Evolutionary conservation across 2,888 invertebrate species (phyloP).

Genomic region (Chironomus riparius): DNA sequence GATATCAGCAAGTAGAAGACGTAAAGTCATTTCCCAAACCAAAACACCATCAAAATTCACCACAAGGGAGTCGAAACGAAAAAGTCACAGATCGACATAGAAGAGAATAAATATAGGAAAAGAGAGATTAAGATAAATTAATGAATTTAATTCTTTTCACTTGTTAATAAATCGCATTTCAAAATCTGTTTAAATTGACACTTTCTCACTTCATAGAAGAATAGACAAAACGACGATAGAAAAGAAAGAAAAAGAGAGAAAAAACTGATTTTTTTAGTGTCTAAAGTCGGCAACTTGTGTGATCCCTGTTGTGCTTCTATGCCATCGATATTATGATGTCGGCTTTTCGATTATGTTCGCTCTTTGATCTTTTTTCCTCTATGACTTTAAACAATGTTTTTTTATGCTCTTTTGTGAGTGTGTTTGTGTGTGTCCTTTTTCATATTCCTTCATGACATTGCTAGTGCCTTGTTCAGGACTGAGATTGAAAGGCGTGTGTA

Average conservation of each 20-base stretch:
- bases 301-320: constrained; percentile 7
- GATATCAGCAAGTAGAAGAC: no score
- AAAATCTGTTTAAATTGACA: constrained; percentile 12
- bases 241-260: background rate
- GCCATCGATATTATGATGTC: background rate
- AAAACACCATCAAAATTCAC: no score
- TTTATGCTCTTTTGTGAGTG: background rate
- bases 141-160: background rate
- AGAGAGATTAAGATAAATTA: background rate
- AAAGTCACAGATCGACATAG: no score
- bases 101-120: no score
- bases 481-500: background rate
- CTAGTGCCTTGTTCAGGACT: background rate
- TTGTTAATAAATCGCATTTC: background rate
- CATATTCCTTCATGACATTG: no score
- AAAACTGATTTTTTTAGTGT: background rate
- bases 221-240: background rate
- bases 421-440: background rate
- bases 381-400: background rate
- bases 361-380: constrained; percentile 13
- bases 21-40: no score
- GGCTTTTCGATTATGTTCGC: constrained; percentile 5
- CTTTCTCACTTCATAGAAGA: constrained; percentile 8
- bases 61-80: no score
- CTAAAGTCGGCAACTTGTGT: constrained; percentile 14